phyloP scores from a whole-genome alignment of 2,797 vertebrate species.

The Lacerta bilineata region DNA sequence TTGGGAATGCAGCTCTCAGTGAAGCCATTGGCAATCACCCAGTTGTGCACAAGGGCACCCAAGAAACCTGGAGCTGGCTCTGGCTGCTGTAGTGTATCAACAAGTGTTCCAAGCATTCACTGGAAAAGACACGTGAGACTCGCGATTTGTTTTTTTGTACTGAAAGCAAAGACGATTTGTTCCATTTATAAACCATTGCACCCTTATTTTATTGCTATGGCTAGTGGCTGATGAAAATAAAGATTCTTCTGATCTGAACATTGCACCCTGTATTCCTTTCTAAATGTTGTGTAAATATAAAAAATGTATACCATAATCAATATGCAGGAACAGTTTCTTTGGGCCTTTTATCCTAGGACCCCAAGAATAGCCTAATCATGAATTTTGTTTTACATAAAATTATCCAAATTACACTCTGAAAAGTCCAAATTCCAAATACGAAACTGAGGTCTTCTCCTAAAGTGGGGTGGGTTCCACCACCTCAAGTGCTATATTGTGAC shows the following conservation, averaged over 20 bases:
- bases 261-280: background rate
- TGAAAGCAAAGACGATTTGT: background rate
- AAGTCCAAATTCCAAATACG: no score
- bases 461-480: no score
- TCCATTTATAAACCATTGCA: background rate
- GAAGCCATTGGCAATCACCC: constrained; percentile 7
- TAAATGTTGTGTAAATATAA: background rate
- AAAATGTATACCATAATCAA: background rate
- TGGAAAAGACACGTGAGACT: background rate
- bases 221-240: no score
- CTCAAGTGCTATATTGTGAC: no score
- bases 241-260: background rate
- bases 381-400: background rate
- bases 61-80: background rate
- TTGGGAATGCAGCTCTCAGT: constrained; percentile 32
- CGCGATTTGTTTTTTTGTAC: background rate
- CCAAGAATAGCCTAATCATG: background rate
- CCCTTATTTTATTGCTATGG: no score
- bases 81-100: background rate
- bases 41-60: no score
- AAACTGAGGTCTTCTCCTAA: no score
- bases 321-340: no score
- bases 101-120: background rate
- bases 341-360: background rate
- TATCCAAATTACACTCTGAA: background rate